Base-by-base conservation (phyloP, 2,888 invertebrate genomes). In the Luperina nickerlii region DNA sequence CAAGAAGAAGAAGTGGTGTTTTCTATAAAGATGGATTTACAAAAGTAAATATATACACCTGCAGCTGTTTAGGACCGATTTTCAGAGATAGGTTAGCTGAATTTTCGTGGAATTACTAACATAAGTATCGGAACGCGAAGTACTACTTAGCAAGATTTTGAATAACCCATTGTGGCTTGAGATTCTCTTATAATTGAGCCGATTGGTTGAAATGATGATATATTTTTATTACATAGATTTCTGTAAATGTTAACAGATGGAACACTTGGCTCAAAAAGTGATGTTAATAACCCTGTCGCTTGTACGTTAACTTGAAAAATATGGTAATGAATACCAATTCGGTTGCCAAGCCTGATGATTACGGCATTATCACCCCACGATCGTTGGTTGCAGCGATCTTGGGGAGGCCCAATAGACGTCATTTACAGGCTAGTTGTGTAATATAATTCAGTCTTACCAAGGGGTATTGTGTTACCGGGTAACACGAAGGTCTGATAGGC, bases 351-450 rank as follows among this genome's bases (percentile, higher is more conserved):
- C 20, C 24, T 71, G 20, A 62, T 77, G 54, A 81, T 83, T 83
- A 78, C 54, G 45, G 24, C n/a, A 67, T 81, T 81, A 77, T 83
- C 83, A 86, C 79, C 82, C 85, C 88, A 86, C 78, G 83, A 88
- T 84, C 90, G 79, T 82, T 57, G 27, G 18, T 62, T 77, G 81
- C 78, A 83, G 66, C 15, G 15, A 60, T 54, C 18, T 48, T 62
- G 38, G 62, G 78, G 70, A 38, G 42, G 5, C 7, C 24, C 38
- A 27, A 54, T 51, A 66, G 20, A 76, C 60, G 77, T 82, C 51
- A 77, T 62, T 67, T 66, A 67, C 45, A 27, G 42, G 7, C 27
- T 54, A 24, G 67, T 82, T 42, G n/a, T 57, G 48, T 75, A 18
- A 32, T 63, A 72, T 24, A 15, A 54, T 54, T 38, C 57, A 38